phyloP scores from a whole-genome alignment of 2,888 invertebrate genomes.

The Cryptocheilus praepositus region DNA sequence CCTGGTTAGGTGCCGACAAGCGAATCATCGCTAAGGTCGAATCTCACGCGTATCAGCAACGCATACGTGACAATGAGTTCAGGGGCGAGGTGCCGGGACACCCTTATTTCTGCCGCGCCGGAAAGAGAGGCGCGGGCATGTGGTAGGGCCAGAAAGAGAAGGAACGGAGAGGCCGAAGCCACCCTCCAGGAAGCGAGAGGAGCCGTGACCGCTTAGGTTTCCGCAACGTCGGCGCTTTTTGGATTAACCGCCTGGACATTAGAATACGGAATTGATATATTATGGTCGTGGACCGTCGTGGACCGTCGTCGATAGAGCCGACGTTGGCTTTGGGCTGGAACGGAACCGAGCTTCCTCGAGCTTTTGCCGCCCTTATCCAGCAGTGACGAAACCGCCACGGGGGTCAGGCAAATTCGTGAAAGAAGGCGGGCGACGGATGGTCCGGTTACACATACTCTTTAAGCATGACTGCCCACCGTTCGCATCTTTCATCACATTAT shows the following conservation, averaged over 20 bases:
- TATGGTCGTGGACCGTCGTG: conserved; percentile 58
- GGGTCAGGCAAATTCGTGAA: conserved; percentile 51
- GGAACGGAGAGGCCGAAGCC: conserved; percentile 11
- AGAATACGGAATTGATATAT: conserved; percentile 75
- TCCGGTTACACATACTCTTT: conserved; percentile 67
- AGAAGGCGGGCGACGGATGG: conserved; percentile 60
- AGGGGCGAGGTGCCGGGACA: conserved; percentile 22
- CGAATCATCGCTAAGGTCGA: conserved; percentile 25
- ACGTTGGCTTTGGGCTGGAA: conserved; percentile 26
- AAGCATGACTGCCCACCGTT: conserved; percentile 70
- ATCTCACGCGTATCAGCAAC: conserved; percentile 65
- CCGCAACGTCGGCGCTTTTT: conserved; percentile 74
- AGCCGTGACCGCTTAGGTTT: conserved; percentile 64
- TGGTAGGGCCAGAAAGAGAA: conserved; percentile 3
- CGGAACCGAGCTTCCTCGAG: conserved; percentile 24
- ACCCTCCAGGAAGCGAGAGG: conserved; percentile 50
- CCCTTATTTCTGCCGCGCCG: conserved; percentile 31
- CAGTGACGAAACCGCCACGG: conserved; percentile 47
- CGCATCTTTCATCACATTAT: conserved; percentile 74
- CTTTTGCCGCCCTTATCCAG: conserved; percentile 21
- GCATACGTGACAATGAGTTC: conserved; percentile 62
- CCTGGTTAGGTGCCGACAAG: conserved; percentile 10
- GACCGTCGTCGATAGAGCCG: conserved; percentile 32
- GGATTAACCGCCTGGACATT: conserved; percentile 74
- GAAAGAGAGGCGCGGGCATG: conserved; percentile 18